phyloP scores from a whole-genome alignment of 2,888 invertebrate genomes.

The Nymphalis polychloros region DNA sequence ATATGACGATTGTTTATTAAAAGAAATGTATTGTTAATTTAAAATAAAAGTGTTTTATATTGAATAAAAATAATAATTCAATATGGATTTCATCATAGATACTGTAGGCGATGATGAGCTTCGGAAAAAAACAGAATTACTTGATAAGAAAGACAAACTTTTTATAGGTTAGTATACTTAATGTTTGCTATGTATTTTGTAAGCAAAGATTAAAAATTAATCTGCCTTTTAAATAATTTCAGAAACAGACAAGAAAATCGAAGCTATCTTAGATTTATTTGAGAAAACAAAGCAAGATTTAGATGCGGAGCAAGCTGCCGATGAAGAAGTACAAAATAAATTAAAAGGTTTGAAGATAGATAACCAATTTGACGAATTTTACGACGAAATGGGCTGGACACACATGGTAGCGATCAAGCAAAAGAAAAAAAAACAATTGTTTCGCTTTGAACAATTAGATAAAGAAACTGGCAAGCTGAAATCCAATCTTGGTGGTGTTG shows the following conservation, averaged over 20 bases:
- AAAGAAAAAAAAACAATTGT: constrained; percentile 51
- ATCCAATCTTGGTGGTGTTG: constrained; percentile 65
- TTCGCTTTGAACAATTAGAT: constrained; percentile 68
- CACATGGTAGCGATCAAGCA: constrained; percentile 56
- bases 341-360: constrained; percentile 64
- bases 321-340: constrained; percentile 61
- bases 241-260: constrained; percentile 62
- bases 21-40: neutral
- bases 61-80: constrained; percentile 13
- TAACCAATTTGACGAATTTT: constrained; percentile 64
- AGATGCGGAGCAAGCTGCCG: constrained; percentile 51
- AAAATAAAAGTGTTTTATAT: neutral
- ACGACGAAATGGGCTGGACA: constrained; percentile 70
- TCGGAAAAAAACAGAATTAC: constrained; percentile 57
- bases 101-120: constrained; percentile 77
- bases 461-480: constrained; percentile 68
- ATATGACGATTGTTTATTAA: constrained; percentile 10
- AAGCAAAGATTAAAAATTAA: neutral
- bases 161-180: constrained; percentile 65
- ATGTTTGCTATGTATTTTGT: neutral
- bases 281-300: constrained; percentile 65
- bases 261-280: constrained; percentile 61
- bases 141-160: constrained; percentile 58
- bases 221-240: constrained; percentile 33
- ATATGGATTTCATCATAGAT: constrained; percentile 83